phyloP scores from a whole-genome alignment of 2,797 vertebrate genomes.

The Benthosema pterotum region DNA sequence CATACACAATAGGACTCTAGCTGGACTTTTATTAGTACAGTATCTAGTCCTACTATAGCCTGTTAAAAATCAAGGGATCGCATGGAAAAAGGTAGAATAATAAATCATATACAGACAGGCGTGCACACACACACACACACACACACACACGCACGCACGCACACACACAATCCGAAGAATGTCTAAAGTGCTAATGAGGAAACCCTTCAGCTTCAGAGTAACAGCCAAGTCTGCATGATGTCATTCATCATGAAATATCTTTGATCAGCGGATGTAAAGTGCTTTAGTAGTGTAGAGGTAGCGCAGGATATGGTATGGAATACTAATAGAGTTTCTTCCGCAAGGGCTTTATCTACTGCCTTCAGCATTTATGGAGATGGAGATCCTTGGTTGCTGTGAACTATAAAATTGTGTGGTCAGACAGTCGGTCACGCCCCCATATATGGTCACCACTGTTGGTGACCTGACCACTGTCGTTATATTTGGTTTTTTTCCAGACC shows the following conservation, averaged over 20 bases:
- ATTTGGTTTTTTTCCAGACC: no score
- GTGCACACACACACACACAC: slow-evolving; percentile 2
- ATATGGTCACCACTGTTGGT: no score
- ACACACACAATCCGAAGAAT: background rate
- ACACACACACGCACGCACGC: background rate
- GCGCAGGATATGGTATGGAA: background rate
- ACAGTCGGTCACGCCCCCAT: no score
- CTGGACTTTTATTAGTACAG: no score
- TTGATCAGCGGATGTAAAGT: slow-evolving; percentile 11
- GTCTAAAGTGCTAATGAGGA: slow-evolving; percentile 13
- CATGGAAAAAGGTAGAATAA: no score
- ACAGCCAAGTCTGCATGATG: background rate
- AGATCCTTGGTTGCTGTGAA: no score
- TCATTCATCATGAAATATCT: slow-evolving; percentile 19
- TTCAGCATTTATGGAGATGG: no score
- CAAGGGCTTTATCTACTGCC: background rate
- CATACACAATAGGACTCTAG: no score
- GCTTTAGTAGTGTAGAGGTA: slow-evolving; percentile 2
- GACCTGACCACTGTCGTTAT: no score
- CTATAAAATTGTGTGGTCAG: no score
- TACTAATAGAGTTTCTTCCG: background rate
- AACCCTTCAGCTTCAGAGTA: slow-evolving; percentile 18
- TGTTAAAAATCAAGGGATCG: no score
- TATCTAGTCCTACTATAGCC: no score
- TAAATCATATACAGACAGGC: slow-evolving; percentile 4